Evolutionary conservation across 2,888 invertebrate genomes (phyloP).

Genomic region (Apamea monoglypha): DNA sequence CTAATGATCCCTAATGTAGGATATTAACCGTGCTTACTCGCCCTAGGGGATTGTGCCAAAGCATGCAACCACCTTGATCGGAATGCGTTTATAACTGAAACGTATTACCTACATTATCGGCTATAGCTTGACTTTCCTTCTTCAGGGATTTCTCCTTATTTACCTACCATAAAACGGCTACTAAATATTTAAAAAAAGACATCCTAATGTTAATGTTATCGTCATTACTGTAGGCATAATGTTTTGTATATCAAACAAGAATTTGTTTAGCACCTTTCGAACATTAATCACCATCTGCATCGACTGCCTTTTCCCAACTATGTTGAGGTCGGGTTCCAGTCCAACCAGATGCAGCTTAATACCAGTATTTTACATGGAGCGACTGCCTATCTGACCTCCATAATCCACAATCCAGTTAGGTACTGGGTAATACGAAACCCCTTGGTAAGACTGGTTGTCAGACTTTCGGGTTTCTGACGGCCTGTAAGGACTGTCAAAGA

Average conservation of each 20-base stretch:
- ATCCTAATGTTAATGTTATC: neutral
- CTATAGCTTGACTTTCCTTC: neutral
- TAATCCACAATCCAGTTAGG: no score
- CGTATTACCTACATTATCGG: conserved; percentile 7
- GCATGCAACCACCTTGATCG: neutral
- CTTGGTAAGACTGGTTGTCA: no score
- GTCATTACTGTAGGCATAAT: no score
- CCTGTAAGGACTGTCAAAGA: no score
- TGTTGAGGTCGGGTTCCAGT: no score
- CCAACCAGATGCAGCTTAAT: no score
- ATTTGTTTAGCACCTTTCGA: neutral
- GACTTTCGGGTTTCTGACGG: no score
- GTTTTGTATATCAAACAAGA: neutral
- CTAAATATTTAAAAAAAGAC: neutral
- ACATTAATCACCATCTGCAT: neutral
- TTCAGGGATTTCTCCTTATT: neutral
- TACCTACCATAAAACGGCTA: neutral
- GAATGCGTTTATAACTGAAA: conserved; percentile 39
- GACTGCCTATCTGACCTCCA: no score
- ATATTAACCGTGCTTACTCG: neutral
- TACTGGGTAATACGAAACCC: no score
- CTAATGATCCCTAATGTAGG: conserved; percentile 13
- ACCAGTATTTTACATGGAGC: no score
- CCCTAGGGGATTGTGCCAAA: conserved; percentile 26
- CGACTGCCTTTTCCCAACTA: no score